Conservation (phyloP, 1,140 invertebrate species). For the Acarapis woodi region DNA sequence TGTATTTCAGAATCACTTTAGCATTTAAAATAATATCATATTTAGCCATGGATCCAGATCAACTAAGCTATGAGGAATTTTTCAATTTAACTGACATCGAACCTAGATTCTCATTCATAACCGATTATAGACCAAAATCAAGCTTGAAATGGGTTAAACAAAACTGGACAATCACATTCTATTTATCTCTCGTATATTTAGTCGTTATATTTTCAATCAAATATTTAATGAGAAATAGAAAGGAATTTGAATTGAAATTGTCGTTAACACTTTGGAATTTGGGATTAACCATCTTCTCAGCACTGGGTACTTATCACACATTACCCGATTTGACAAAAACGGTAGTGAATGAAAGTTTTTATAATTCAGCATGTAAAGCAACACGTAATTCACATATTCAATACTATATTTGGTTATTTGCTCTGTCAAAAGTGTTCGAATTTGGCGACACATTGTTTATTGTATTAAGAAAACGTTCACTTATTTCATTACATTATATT, state of each 20-base stretch:
- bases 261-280: background rate
- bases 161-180: slow-evolving; percentile 6
- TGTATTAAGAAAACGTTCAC: slow-evolving; percentile 68
- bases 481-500: slow-evolving; percentile 88
- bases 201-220: slow-evolving; percentile 37
- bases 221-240: slow-evolving; percentile 55
- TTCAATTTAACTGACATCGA: too few relatives aligned
- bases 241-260: slow-evolving; percentile 19
- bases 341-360: slow-evolving; percentile 8
- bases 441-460: slow-evolving; percentile 90
- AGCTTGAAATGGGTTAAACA: slow-evolving; percentile 8
- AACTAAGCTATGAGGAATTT: too few relatives aligned
- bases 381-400: slow-evolving; percentile 49
- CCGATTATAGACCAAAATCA: too few relatives aligned
- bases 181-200: background rate
- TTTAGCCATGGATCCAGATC: too few relatives aligned
- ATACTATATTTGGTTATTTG: slow-evolving; percentile 1
- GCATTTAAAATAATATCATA: too few relatives aligned
- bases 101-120: too few relatives aligned
- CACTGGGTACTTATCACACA: background rate
- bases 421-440: slow-evolving; percentile 17
- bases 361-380: slow-evolving; percentile 2
- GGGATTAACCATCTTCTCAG: background rate
- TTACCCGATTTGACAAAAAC: slow-evolving; percentile 51
- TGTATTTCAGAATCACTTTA: too few relatives aligned